A percentile compares a stretch with the other conserved stretches of the same genome.
These are phyloP conservation scores for Phataginus tricuspis DNA, from an alignment of 2,797 vertebrate species.

Conservation along the genomic window DNA sequence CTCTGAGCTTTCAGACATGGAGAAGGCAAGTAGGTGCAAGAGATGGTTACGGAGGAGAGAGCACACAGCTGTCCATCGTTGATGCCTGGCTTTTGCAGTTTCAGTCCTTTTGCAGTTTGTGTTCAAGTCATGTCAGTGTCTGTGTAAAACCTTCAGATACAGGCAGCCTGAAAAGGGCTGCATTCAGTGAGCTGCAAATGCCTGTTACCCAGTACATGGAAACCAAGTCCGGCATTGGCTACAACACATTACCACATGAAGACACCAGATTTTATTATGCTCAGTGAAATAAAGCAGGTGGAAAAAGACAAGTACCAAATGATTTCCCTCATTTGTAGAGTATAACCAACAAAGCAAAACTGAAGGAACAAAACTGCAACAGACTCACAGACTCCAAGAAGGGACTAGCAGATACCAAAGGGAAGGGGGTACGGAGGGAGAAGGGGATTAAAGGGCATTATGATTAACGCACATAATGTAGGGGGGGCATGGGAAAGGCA, in stretches of 20 bases:
- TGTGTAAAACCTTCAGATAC: constrained; percentile 9
- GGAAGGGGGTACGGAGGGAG: no score
- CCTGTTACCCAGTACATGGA: background rate
- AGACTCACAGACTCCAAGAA: no score
- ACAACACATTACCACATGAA: background rate
- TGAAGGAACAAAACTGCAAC: no score
- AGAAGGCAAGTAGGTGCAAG: background rate
- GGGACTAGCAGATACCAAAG: no score
- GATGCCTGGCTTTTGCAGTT: background rate
- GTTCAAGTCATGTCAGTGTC: background rate
- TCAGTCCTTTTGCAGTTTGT: background rate
- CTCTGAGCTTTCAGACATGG: background rate
- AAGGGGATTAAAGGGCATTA: no score
- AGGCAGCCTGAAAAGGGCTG: background rate
- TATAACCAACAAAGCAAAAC: no score
- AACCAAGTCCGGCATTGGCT: background rate
- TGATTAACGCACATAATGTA: no score
- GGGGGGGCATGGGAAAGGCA: no score
- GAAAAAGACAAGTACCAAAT: no score
- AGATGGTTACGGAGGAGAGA: background rate
- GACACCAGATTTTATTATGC: background rate
- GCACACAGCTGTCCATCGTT: background rate
- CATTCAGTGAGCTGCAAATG: background rate
- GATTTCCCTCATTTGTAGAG: no score
- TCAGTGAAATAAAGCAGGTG: no score